Evolutionary conservation across 2,797 vertebrate species (phyloP).

Genomic region (Tokudaia tokunoshimensis): DNA sequence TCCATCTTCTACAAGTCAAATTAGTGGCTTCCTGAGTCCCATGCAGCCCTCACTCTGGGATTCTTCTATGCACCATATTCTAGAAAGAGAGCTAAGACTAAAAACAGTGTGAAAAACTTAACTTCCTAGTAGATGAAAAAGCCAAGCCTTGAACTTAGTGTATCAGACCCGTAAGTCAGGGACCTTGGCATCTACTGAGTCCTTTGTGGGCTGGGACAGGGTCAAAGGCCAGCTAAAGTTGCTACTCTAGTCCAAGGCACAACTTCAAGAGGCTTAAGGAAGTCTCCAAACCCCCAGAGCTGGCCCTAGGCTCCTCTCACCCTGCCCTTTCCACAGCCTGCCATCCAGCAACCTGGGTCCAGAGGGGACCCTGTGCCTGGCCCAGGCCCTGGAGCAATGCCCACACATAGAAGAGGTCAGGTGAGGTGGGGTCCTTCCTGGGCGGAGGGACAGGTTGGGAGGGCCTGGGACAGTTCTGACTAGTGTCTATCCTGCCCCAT

Average conservation of each 20-base stretch:
- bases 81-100: background rate
- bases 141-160: background rate
- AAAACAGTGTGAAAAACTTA: background rate
- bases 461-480: background rate
- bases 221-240: background rate
- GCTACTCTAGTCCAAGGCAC: background rate
- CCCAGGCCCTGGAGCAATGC: slow-evolving; percentile 81
- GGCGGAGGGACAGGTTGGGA: rapidly evolving
- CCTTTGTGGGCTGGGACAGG: background rate
- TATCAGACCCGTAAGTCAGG: slow-evolving; percentile 1
- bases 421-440: slow-evolving; percentile 72
- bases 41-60: background rate
- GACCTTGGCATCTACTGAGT: background rate
- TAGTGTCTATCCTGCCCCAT: background rate
- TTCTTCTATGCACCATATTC: background rate
- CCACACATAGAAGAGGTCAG: slow-evolving; percentile 86
- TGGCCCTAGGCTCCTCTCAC: background rate
- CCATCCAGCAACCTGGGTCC: slow-evolving; percentile 79
- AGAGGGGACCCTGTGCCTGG: slow-evolving; percentile 80
- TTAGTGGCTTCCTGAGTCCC: background rate
- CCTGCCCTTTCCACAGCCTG: slow-evolving; percentile 82
- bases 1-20: background rate
- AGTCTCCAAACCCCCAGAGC: background rate
- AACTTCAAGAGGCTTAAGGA: background rate
- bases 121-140: background rate